phyloP scores from a whole-genome alignment of 2,888 invertebrate genomes.

The Drosophila quinaria region DNA sequence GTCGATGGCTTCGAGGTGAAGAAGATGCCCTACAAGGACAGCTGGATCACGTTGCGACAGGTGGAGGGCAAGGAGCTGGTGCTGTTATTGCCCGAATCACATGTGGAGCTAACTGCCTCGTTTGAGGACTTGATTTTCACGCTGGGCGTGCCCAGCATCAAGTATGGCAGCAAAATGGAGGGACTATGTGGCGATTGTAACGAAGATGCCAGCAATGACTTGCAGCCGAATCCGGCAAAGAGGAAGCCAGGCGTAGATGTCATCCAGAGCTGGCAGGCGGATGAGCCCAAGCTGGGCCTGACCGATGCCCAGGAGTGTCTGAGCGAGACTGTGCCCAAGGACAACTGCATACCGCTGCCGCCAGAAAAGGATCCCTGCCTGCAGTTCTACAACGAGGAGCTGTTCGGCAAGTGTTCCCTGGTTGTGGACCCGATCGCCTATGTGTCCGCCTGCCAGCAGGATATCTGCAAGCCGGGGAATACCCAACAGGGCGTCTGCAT shows the following conservation, averaged over 20 bases:
- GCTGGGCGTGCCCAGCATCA: slow-evolving; percentile 90
- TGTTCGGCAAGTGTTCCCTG: slow-evolving; percentile 90
- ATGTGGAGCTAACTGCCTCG: slow-evolving; percentile 88
- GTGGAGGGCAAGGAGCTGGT: slow-evolving; percentile 88
- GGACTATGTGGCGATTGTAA: slow-evolving; percentile 93
- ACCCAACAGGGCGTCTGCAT: slow-evolving; percentile 88
- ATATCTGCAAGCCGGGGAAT: slow-evolving; percentile 87
- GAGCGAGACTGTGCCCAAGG: slow-evolving; percentile 86
- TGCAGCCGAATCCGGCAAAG: slow-evolving; percentile 87
- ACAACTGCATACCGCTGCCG: slow-evolving; percentile 87
- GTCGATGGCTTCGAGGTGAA: slow-evolving; percentile 84
- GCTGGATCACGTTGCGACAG: slow-evolving; percentile 88
- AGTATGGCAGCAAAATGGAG: slow-evolving; percentile 90
- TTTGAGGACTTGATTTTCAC: slow-evolving; percentile 87
- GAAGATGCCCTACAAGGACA: slow-evolving; percentile 87
- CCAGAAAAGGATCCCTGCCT: slow-evolving; percentile 89
- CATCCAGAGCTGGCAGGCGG: slow-evolving; percentile 88
- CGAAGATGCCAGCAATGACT: slow-evolving; percentile 87
- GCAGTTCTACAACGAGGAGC: slow-evolving; percentile 87
- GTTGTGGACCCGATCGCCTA: slow-evolving; percentile 90
- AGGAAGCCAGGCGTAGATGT: slow-evolving; percentile 83
- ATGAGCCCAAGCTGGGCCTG: slow-evolving; percentile 86
- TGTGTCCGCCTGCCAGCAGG: slow-evolving; percentile 90
- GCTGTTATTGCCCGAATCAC: slow-evolving; percentile 89
- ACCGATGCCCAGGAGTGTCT: slow-evolving; percentile 86